Evolutionary conservation across 2,113 vertebrate species (phyloP).

Genomic region (Gallinago paraguaiae): DNA sequence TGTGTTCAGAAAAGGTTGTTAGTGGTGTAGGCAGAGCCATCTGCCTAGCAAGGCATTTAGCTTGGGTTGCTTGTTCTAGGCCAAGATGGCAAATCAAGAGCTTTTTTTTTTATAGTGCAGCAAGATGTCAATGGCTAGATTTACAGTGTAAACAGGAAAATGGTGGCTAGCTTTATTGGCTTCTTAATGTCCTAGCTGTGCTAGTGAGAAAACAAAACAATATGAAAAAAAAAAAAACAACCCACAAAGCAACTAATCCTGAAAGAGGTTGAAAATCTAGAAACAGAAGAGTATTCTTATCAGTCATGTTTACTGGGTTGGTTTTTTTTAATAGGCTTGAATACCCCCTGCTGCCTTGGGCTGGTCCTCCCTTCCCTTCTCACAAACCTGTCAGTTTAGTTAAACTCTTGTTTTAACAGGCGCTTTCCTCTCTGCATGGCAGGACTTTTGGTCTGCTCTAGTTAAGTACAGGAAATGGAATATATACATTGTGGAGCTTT

Average conservation of each 20-base stretch:
- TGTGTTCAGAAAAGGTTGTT: conserved; percentile 19
- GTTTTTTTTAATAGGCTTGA: background rate
- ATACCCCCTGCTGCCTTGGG: background rate
- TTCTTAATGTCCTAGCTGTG: background rate
- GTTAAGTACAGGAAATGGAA: conserved; percentile 12
- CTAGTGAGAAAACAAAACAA: background rate
- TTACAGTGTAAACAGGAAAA: conserved; percentile 31
- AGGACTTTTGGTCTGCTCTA: background rate
- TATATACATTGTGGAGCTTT: background rate
- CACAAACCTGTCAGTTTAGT: background rate
- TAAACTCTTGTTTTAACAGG: conserved; percentile 3
- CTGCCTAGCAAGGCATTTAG: conserved; percentile 30
- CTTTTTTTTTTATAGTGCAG: background rate
- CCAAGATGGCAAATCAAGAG: conserved; percentile 6
- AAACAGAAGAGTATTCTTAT: background rate
- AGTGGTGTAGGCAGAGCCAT: conserved; percentile 53
- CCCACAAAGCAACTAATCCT: background rate
- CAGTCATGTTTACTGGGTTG: background rate
- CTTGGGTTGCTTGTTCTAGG: conserved; percentile 22
- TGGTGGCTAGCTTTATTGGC: background rate
- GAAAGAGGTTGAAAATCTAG: background rate
- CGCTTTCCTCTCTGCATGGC: background rate
- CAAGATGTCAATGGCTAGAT: background rate
- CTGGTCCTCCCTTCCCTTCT: conserved; percentile 27
- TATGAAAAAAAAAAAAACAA: background rate